Conservation (phyloP, 2,888 invertebrate genomes). For the Philaethria dido region DNA sequence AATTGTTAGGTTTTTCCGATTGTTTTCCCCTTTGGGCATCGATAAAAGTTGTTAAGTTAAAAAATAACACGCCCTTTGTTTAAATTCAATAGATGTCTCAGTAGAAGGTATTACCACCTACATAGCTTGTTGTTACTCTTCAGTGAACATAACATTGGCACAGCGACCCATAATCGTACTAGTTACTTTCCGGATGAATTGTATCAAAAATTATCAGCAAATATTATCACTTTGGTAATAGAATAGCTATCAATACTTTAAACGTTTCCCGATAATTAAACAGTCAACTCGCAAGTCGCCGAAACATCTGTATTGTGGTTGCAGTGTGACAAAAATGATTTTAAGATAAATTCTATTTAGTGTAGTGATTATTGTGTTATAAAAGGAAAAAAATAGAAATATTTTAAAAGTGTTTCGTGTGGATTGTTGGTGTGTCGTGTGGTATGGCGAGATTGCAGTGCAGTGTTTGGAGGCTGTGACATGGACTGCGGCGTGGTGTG, state of each 20-base stretch:
- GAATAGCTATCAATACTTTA: conserved; percentile 46
- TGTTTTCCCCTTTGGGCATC: conserved; percentile 56
- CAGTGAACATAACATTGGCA: conserved; percentile 81
- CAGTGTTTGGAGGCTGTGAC: conserved; percentile 69
- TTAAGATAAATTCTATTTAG: conserved; percentile 79
- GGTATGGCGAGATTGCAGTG: conserved; percentile 68
- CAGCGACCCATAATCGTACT: conserved; percentile 71
- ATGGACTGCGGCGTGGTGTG: conserved; percentile 72
- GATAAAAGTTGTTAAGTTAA: conserved; percentile 43
- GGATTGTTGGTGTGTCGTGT: conserved; percentile 59
- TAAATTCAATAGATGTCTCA: conserved; percentile 52
- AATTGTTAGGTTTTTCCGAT: conserved; percentile 73
- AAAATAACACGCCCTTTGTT: conserved; percentile 40
- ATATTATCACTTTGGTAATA: conserved; percentile 45
- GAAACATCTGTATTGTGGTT: conserved; percentile 73
- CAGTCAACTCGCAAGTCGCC: conserved; percentile 60
- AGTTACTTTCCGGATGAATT: conserved; percentile 57
- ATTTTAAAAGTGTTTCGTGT: conserved; percentile 59
- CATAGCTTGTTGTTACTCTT: conserved; percentile 80
- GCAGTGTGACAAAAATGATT: conserved; percentile 80
- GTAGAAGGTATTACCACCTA: conserved; percentile 69
- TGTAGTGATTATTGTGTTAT: conserved; percentile 71
- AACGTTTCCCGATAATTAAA: conserved; percentile 44
- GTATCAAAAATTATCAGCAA: conserved; percentile 53
- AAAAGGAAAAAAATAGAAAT: conserved; percentile 64